Evolutionary conservation across 2,888 invertebrate species (phyloP).

Genomic region (Tillus elongatus): DNA sequence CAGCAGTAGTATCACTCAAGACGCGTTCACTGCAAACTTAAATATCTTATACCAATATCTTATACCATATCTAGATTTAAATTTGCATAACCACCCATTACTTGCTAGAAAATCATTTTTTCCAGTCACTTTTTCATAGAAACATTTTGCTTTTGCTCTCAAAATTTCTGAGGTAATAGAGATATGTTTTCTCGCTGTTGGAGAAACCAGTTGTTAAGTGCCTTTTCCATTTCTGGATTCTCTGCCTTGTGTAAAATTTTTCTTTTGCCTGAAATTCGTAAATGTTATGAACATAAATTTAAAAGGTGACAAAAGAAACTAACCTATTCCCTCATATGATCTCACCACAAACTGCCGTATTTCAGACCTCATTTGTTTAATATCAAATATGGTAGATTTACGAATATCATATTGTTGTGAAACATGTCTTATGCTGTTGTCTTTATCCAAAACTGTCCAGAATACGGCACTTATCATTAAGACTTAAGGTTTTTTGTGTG

Average conservation of each 20-base stretch:
- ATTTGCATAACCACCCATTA: slow-evolving; percentile 22
- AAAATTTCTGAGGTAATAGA: slow-evolving; percentile 19
- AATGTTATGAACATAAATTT: slow-evolving; percentile 7
- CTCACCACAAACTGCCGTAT: slow-evolving; percentile 7
- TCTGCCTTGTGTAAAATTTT: slow-evolving; percentile 16
- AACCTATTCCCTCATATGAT: slow-evolving; percentile 8
- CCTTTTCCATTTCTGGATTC: slow-evolving; percentile 16
- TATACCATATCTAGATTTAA: slow-evolving; percentile 20
- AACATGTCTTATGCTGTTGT: slow-evolving; percentile 9
- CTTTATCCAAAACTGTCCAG: slow-evolving; percentile 9
- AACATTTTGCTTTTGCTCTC: slow-evolving; percentile 17
- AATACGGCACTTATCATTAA: slow-evolving; percentile 9
- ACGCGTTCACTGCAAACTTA: slow-evolving; percentile 7
- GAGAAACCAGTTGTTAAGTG: slow-evolving; percentile 18
- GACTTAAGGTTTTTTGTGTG: slow-evolving; percentile 11
- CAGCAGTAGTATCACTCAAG: slow-evolving; percentile 11
- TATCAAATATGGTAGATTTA: slow-evolving; percentile 9
- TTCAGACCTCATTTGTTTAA: slow-evolving; percentile 7
- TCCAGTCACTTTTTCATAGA: slow-evolving; percentile 18
- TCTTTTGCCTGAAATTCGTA: slow-evolving; percentile 11
- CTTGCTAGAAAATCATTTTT: slow-evolving; percentile 20
- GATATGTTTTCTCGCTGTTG: slow-evolving; percentile 16
- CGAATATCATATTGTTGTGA: slow-evolving; percentile 8
- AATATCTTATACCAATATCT: slow-evolving; percentile 6
- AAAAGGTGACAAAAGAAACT: background rate